These are phyloP conservation scores for Sus cebifrons DNA, from an alignment of 2,797 vertebrate genomes.

Conservation along the genomic window DNA sequence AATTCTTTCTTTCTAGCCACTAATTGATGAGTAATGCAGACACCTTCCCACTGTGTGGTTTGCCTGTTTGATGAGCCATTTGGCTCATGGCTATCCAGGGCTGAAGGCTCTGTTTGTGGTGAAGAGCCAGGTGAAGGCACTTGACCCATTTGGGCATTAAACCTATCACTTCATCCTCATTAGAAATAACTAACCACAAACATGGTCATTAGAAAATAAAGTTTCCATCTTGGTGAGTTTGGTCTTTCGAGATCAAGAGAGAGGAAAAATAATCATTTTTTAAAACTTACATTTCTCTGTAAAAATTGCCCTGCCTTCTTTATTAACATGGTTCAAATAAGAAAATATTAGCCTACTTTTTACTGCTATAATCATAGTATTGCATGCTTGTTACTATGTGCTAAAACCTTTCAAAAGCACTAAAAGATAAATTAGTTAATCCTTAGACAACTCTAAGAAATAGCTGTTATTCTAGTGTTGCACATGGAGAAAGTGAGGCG, in stretches of 20 bases:
- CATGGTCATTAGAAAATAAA: background rate
- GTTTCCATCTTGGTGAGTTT: background rate
- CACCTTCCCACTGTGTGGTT: background rate
- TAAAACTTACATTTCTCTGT: background rate
- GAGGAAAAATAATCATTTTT: conserved; percentile 29
- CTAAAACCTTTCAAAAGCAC: background rate
- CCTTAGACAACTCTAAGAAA: background rate
- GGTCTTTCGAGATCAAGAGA: conserved; percentile 45
- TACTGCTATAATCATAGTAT: background rate
- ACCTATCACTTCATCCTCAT: background rate
- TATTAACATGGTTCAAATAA: background rate
- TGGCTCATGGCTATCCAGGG: background rate
- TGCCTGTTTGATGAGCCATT: background rate
- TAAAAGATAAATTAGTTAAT: background rate
- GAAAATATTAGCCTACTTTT: background rate
- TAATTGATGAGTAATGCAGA: background rate
- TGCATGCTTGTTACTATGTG: background rate
- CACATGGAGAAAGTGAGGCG: background rate
- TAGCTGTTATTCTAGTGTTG: background rate
- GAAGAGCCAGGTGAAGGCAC: conserved; percentile 1
- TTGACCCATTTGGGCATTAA: conserved; percentile 18
- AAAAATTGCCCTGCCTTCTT: background rate
- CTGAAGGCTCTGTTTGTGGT: conserved; percentile 10
- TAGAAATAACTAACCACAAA: conserved; percentile 28
- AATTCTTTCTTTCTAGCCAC: background rate